Evolutionary conservation across 2,113 vertebrate genomes (phyloP).

Genomic region (Chloropsis cyanopogon): DNA sequence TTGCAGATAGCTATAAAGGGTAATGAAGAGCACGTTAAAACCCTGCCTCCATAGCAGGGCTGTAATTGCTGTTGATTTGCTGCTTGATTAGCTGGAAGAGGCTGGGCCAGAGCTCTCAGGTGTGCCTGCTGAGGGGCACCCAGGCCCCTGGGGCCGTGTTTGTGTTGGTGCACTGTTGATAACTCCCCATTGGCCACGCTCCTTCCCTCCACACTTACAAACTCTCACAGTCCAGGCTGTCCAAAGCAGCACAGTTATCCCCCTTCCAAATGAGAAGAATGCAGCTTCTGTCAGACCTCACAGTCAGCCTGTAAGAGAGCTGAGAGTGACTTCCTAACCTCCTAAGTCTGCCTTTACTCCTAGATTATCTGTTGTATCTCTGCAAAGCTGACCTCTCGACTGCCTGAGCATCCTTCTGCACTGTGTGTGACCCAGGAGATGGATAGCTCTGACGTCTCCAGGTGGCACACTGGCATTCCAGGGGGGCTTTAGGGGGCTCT

Average conservation of each 20-base stretch:
- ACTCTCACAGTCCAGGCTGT: background rate
- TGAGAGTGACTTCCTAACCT: background rate
- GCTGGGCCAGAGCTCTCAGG: background rate
- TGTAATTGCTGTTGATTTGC: slow-evolving; percentile 49
- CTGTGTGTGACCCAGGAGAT: background rate
- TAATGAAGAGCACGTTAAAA: background rate
- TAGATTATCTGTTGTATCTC: accelerated
- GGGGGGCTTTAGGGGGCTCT: background rate
- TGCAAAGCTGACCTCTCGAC: background rate
- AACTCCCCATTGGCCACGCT: background rate
- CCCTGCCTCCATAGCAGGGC: background rate
- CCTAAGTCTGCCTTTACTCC: background rate
- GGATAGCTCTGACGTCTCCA: background rate
- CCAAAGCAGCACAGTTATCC: background rate
- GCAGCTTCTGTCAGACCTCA: background rate
- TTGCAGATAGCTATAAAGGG: slow-evolving; percentile 24
- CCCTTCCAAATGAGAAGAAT: background rate
- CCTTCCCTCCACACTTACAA: background rate
- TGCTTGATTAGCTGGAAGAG: background rate
- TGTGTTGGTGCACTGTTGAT: background rate
- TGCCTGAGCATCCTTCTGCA: background rate
- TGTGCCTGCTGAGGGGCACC: background rate
- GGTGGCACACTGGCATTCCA: background rate
- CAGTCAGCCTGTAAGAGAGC: background rate
- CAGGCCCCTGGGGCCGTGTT: background rate